Base-by-base conservation (phyloP, 2,113 vertebrate species). In the Leptobrachium leishanense region DNA sequence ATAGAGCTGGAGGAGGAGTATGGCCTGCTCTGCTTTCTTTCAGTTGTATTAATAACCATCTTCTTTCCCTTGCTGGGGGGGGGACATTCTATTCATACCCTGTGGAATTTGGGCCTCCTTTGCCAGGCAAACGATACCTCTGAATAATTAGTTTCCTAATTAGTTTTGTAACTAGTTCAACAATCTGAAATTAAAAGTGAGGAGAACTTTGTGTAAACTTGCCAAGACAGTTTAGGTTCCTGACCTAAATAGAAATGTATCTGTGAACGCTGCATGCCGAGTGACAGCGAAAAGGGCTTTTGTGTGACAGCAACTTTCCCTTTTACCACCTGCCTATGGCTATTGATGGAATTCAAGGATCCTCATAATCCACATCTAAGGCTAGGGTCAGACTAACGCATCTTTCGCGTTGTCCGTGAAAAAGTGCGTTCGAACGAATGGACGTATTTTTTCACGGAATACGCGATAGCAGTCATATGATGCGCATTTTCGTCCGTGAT, bases 131-230 rank as follows among this genome's bases (percentile, higher is more conserved):
- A 40, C 7, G 15, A 46, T n/a, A 42, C 43, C 43, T 77, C 75
- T 12, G 15, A 7, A 4, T 57, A 57, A 70, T 69, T 46, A 42
- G 43, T 64, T 77, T 46, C 20, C 55, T 77, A 71, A 77, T 71
- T 77, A 71, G 67, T 69, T 62, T 43, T 77, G 75, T 31, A 77
- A 70, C 54, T 69, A 70, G 67, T 69, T 77, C 10, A 67, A 54
- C 59, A 67, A 66, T 76, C 74, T 72, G 69, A 72, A 44, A 40
- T 72, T 72, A 54, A 15, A 53, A 12, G 46, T 6, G 46, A 67
- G 46, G 46, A 43, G 50, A 67, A 67, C 74, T 76, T 54, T 67
- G 46, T 71, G 11, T 15, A 59, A 59, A 59, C 55, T 11, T 59
- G 55, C 10, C 55, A 10, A 54, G 3, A 12, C 40, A 43, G 66